A percentile compares a stretch with the other conserved stretches of the same genome.
phyloP scores from a whole-genome alignment of 2,888 invertebrate genomes.

The Phoenoteleia sp. region DNA sequence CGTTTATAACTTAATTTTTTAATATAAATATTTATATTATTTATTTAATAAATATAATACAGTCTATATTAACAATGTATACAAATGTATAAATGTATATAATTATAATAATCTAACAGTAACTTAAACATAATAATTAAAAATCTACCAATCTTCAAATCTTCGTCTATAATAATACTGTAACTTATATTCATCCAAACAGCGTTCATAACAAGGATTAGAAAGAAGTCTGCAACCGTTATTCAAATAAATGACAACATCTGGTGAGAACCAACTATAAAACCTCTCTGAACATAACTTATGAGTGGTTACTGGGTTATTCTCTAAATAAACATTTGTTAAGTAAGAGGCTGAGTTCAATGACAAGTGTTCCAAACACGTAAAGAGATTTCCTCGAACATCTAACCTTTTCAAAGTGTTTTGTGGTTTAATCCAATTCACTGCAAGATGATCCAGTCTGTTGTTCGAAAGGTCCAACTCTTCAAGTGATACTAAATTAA shows the following conservation, averaged over 20 bases:
- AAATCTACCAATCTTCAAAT: constrained; percentile 52
- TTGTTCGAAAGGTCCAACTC: constrained; percentile 77
- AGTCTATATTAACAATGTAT: too few relatives aligned
- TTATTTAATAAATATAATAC: too few relatives aligned
- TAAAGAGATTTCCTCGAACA: constrained; percentile 74
- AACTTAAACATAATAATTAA: too few relatives aligned
- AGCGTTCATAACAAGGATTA: constrained; percentile 66
- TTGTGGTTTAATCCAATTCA: constrained; percentile 72
- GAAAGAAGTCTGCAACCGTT: constrained; percentile 70
- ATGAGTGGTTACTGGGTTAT: constrained; percentile 75
- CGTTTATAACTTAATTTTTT: too few relatives aligned
- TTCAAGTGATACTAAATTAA: constrained; percentile 69
- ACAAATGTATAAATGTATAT: too few relatives aligned
- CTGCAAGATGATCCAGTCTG: constrained; percentile 71
- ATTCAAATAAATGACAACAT: constrained; percentile 75
- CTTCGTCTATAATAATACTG: constrained; percentile 53
- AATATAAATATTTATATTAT: too few relatives aligned
- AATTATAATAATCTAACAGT: too few relatives aligned
- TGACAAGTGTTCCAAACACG: constrained; percentile 73
- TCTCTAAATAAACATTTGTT: constrained; percentile 76
- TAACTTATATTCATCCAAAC: constrained; percentile 50
- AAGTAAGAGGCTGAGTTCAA: constrained; percentile 73
- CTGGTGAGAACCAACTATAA: constrained; percentile 70
- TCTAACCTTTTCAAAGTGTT: constrained; percentile 75
- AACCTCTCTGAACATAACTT: constrained; percentile 48